phyloP scores from a whole-genome alignment of 2,888 invertebrate species.

The Pomacea canaliculata region DNA sequence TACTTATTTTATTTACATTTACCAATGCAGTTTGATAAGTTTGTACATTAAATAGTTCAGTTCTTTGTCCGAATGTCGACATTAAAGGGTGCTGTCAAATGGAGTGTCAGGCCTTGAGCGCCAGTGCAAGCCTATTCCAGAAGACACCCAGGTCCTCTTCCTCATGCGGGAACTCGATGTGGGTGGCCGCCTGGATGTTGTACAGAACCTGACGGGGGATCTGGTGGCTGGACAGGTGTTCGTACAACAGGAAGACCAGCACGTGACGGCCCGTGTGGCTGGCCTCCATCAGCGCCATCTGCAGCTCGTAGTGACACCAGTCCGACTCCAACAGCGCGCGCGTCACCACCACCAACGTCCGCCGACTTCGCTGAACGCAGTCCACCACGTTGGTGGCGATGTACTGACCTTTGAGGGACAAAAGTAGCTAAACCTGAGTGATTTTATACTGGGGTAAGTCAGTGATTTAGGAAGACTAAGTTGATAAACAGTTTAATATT shows the following conservation, averaged over 20 bases:
- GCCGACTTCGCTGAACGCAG: slow-evolving; percentile 23
- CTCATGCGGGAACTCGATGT: slow-evolving; percentile 4
- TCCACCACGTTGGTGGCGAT: slow-evolving; percentile 28
- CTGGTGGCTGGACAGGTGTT: slow-evolving; percentile 4
- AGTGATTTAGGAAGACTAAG: too few species aligned
- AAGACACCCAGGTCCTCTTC: not conserved
- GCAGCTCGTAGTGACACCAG: slow-evolving; percentile 30
- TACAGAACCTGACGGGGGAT: slow-evolving; percentile 13
- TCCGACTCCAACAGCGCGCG: slow-evolving; percentile 7
- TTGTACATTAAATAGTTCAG: too few species aligned
- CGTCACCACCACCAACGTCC: slow-evolving; percentile 29
- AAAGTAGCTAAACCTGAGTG: too few species aligned
- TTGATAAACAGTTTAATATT: too few species aligned
- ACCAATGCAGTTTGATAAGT: too few species aligned
- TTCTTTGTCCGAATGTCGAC: too few species aligned
- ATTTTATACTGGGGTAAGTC: too few species aligned
- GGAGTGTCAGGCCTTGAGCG: not conserved
- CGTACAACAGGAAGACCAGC: slow-evolving; percentile 25
- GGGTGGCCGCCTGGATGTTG: not conserved
- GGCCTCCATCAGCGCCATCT: slow-evolving; percentile 33
- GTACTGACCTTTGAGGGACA: slow-evolving; percentile 1
- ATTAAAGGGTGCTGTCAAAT: not conserved
- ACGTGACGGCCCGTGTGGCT: slow-evolving; percentile 19
- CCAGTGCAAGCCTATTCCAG: slow-evolving; percentile 7
- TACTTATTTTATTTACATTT: too few species aligned